A percentile compares a stretch with the other conserved stretches of the same genome.
Conservation (phyloP, 2,888 invertebrate genomes). For the Xestia xanthographa region DNA sequence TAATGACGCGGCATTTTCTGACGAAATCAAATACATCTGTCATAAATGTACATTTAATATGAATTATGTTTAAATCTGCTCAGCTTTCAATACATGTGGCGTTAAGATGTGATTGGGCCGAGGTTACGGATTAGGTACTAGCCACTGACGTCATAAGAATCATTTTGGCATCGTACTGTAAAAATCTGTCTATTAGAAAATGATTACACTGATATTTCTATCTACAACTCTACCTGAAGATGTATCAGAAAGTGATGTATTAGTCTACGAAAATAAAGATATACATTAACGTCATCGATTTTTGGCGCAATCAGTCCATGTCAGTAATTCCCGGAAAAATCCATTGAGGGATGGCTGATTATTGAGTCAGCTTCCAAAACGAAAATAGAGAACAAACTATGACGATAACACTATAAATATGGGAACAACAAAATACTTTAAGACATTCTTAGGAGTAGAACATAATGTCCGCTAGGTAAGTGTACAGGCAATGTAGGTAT, state of each 20-base stretch:
- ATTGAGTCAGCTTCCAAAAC: neutral
- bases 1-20: conserved; percentile 40
- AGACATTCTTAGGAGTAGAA: conserved; percentile 22
- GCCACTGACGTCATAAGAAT: conserved; percentile 49
- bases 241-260: conserved; percentile 39
- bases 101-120: conserved; percentile 58
- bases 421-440: conserved; percentile 11
- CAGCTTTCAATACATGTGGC: conserved; percentile 60
- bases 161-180: conserved; percentile 58
- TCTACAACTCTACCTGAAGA: conserved; percentile 31
- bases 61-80: conserved; percentile 62
- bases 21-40: conserved; percentile 64
- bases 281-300: conserved; percentile 35
- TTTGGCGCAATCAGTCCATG: conserved; percentile 14
- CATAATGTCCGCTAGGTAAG: conserved; percentile 33
- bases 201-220: conserved; percentile 43
- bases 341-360: conserved; percentile 9
- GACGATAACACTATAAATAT: neutral
- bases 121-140: conserved; percentile 56
- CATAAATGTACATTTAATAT: conserved; percentile 60
- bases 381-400: conserved; percentile 12
- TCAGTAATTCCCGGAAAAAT: conserved; percentile 17
- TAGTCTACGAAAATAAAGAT: conserved; percentile 33
- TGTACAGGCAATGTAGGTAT: conserved; percentile 46
- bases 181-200: conserved; percentile 61